Evolutionary conservation across 2,113 vertebrate genomes (phyloP).

Genomic region (Danionella cerebrum): DNA sequence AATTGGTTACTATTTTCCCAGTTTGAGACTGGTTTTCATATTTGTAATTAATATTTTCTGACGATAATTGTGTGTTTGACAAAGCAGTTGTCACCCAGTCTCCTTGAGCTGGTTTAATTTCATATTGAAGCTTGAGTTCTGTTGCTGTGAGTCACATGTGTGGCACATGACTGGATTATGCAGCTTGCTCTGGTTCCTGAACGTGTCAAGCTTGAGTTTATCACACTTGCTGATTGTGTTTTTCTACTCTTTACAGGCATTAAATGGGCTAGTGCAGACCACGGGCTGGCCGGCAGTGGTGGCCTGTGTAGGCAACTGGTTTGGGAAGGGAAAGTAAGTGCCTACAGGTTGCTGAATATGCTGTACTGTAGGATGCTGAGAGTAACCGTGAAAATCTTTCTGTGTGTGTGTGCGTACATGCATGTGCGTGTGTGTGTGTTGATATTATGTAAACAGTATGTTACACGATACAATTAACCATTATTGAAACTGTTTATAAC

Average conservation of each 20-base stretch:
- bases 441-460: too few species aligned
- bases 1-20: too few species aligned
- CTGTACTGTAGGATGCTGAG: too few species aligned
- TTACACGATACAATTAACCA: too few species aligned
- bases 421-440: too few species aligned
- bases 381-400: too few species aligned
- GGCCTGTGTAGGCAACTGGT: constrained; percentile 93
- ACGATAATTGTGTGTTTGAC: too few species aligned
- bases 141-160: constrained; percentile 23
- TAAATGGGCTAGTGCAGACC: constrained; percentile 88
- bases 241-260: constrained; percentile 60
- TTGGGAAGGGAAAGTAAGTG: constrained; percentile 95
- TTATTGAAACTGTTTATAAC: too few species aligned
- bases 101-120: not conserved
- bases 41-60: too few species aligned
- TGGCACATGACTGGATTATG: constrained; percentile 5
- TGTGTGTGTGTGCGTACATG: too few species aligned
- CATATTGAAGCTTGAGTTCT: not conserved
- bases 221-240: not conserved
- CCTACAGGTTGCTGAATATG: not conserved
- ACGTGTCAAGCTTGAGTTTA: not conserved
- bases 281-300: constrained; percentile 94
- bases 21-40: too few species aligned
- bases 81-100: not conserved
- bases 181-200: not conserved